Evolutionary conservation across 2,888 invertebrate genomes (phyloP), one percentile per base, ranked within the genome.

Genomic region (Tethea ocularis): DNA sequence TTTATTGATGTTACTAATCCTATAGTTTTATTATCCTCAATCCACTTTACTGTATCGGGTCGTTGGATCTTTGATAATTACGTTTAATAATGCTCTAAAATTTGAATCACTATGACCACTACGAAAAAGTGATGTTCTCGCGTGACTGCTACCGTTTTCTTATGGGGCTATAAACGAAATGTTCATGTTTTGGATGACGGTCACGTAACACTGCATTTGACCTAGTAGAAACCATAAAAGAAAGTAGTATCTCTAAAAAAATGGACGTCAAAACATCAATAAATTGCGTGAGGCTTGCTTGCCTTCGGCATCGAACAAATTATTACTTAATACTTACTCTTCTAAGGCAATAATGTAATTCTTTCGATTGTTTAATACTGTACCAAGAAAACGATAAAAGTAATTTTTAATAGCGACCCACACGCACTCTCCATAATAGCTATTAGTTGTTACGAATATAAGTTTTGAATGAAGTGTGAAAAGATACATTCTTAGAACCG

Each of bases 141-240:
- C 82, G 81, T 82, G 81, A 74, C 77, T 66, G 76, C 76, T 75
- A 77, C 78, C 73, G 77, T 77, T 75, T 72, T 70, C 52, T 66
- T 73, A 29, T 22, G 20, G 20, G 33, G 22, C 33, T 20, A 33
- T 54, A 33, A 24, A 33, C 20, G 11, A 22, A 13, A 33, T 13
- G 10, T 29, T 7, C 33, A 33, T 13, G 33, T 53, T 33, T 29
- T 53, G 29, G 20, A 29, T 20, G 33, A 36, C 61, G 41, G 60
- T 61, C 63, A 53, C 57, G 62, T 62, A 58, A 61, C 54, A 60
- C 53, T 62, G 33, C 63, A 63, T 68, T 69, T 54, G 54, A 63
- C 63, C 62, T 65, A 68, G 62, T 67, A 67, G 41, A 10, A 59
- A 71, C 65, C 60, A 59, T 58, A 70, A 74, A 74, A 63, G 70